phyloP scores from a whole-genome alignment of 2,888 invertebrate genomes.

The Piscicola geometra region DNA sequence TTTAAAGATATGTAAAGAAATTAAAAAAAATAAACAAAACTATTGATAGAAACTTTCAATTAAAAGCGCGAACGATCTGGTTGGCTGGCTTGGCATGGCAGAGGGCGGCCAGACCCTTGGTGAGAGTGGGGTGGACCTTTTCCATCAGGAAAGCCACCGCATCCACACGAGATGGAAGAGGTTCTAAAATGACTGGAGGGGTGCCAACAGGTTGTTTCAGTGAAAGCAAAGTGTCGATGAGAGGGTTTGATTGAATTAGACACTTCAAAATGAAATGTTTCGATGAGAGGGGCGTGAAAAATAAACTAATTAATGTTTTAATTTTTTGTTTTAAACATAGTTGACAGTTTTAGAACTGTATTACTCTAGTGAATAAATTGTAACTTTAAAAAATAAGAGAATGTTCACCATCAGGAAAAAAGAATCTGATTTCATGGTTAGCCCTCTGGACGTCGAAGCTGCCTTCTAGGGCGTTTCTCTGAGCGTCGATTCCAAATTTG shows the following conservation, averaged over 20 bases:
- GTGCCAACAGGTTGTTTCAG: too few species aligned
- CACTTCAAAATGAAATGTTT: too few species aligned
- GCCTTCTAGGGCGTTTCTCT: conserved; percentile 71
- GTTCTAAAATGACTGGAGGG: neutral
- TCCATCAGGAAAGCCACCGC: neutral
- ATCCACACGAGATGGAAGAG: neutral
- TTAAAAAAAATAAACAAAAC: too few species aligned
- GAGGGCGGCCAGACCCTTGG: conserved; percentile 62
- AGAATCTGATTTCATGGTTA: conserved; percentile 76
- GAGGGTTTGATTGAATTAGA: too few species aligned
- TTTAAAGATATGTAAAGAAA: too few species aligned
- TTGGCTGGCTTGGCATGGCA: conserved; percentile 70
- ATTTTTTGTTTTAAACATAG: too few species aligned
- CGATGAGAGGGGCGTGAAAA: too few species aligned
- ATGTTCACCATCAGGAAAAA: conserved; percentile 80
- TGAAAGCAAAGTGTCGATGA: neutral
- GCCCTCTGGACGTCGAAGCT: conserved; percentile 67
- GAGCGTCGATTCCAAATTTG: conserved; percentile 65
- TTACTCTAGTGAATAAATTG: too few species aligned
- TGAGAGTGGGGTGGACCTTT: conserved; percentile 64
- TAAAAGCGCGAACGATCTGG: conserved; percentile 67
- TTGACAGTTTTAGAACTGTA: too few species aligned
- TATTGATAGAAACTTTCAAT: too few species aligned
- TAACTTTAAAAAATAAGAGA: too few species aligned
- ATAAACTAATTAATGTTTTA: too few species aligned